phyloP scores from a whole-genome alignment of 2,888 invertebrate species.

The Acanthopleura granulata region DNA sequence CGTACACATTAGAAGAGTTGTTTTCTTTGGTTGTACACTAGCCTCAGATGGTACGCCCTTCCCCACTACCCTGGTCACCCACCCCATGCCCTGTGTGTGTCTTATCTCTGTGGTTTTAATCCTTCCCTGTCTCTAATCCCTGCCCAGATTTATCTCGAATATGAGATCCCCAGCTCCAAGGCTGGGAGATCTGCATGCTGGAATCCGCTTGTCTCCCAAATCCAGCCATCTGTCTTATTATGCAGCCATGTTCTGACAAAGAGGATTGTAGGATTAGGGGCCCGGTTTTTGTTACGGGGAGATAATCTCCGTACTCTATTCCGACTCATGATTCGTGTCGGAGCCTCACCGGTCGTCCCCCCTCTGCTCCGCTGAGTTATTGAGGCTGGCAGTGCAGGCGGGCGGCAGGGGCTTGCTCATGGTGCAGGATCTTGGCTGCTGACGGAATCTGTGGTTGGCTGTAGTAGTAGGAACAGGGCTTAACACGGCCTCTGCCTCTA shows the following conservation, averaged over 20 bases:
- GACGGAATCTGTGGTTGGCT: too few species aligned
- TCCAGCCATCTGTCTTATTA: slow-evolving; percentile 37
- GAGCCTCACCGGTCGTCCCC: too few species aligned
- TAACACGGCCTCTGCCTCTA: too few species aligned
- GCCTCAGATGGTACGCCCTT: too few species aligned
- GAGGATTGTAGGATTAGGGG: slow-evolving; percentile 32
- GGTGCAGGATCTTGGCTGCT: too few species aligned
- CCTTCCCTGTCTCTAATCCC: background rate
- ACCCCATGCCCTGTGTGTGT: background rate
- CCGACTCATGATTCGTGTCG: background rate
- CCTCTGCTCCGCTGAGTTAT: too few species aligned
- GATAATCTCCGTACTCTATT: slow-evolving; percentile 26
- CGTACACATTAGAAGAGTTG: too few species aligned
- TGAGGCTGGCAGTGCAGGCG: too few species aligned
- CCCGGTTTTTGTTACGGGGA: slow-evolving; percentile 12
- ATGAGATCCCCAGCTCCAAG: too few species aligned
- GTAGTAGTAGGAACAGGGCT: too few species aligned
- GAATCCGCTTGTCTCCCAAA: slow-evolving; percentile 28
- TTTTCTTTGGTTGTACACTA: too few species aligned
- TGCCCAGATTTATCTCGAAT: background rate
- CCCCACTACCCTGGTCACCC: background rate
- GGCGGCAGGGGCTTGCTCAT: too few species aligned
- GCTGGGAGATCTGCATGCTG: background rate
- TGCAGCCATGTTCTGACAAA: slow-evolving; percentile 35
- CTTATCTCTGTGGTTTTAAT: background rate